Evolutionary conservation across 2,113 vertebrate species (phyloP), one percentile per base, ranked within the genome.

Genomic region (Polypterus bichir): DNA sequence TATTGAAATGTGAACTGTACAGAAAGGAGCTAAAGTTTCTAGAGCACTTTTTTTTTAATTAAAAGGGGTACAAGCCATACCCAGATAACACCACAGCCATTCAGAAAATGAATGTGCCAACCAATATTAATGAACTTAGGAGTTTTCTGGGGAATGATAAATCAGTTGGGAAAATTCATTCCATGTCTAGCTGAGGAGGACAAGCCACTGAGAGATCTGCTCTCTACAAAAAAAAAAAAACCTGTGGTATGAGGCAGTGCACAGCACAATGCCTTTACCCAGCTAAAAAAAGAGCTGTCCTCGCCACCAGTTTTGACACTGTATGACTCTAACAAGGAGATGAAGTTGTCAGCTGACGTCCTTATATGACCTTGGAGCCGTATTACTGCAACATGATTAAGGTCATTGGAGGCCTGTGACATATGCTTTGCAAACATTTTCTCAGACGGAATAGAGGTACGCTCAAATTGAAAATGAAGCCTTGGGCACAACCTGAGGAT

Each of bases 281-380:
- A 3, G 44, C 56, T 57, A 44, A 57, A 27, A 44, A 44, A 9
- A 57, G 5, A 57, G 4, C 56, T 44, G 7, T 44, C 4, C 3
- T 60, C 6, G 8, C 45, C 48, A 27, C 59, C 49, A 6, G 10
- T 2, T 3, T 52, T 52, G 10, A 10, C 49, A 52, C 10, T 52
- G 7, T 52, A 8, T 52, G 49, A 52, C 10, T 10, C 49, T 52
- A 52, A 52, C 49, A 65, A 65, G 45, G 9, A 55, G 58, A n/a
- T 48, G 64, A 61, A 65, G 45, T 46, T 61, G 51, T 60, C 54
- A 5, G 54, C 54, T 49, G 67, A 69, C 4, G 7, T 65, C 8
- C n/a, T 62, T 44, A 8, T 67, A 62, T 44, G 48, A 58, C 9
- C 27, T 60, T 3, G 44, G 65, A 55, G 63, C 52, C 0, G 62